Conservation (phyloP, 2,888 invertebrate species). For the Argyresthia goedartella region DNA sequence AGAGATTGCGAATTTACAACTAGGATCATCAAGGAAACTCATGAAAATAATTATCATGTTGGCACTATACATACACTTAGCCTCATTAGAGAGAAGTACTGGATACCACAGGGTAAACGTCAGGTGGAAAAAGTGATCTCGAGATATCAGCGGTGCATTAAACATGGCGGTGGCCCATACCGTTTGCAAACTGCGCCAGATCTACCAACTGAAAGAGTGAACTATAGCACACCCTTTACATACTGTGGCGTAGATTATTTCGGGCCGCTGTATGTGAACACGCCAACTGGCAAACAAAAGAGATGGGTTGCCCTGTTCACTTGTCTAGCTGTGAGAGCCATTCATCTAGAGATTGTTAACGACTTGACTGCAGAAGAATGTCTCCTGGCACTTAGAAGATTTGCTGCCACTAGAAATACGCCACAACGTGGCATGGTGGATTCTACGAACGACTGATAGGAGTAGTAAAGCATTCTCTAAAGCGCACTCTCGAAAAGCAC, state of each 20-base stretch:
- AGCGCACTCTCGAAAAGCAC: conserved; percentile 11
- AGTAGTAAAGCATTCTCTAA: conserved; percentile 10
- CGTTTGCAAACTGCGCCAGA: conserved; percentile 8
- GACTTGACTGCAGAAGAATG: conserved; percentile 10
- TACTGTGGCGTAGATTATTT: conserved; percentile 9
- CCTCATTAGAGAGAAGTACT: background rate
- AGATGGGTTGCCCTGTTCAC: conserved; percentile 3
- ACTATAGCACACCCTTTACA: conserved; percentile 5
- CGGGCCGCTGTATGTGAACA: background rate
- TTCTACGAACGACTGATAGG: conserved; percentile 11
- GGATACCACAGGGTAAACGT: background rate
- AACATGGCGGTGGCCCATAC: conserved; percentile 10
- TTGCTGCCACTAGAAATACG: conserved; percentile 5
- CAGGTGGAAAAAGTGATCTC: conserved; percentile 6
- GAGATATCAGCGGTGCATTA: conserved; percentile 7
- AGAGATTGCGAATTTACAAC: conserved; percentile 4
- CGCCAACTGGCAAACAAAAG: background rate
- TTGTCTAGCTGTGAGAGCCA: conserved; percentile 6
- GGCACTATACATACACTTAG: conserved; percentile 6
- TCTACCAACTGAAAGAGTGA: conserved; percentile 9
- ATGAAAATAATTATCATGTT: conserved; percentile 9
- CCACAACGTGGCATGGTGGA: conserved; percentile 12
- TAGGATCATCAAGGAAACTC: conserved; percentile 2
- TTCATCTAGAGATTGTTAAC: conserved; percentile 9
- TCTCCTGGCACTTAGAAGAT: conserved; percentile 7